Base-by-base conservation (phyloP, 2,888 invertebrate genomes). In the Serripes groenlandicus region DNA sequence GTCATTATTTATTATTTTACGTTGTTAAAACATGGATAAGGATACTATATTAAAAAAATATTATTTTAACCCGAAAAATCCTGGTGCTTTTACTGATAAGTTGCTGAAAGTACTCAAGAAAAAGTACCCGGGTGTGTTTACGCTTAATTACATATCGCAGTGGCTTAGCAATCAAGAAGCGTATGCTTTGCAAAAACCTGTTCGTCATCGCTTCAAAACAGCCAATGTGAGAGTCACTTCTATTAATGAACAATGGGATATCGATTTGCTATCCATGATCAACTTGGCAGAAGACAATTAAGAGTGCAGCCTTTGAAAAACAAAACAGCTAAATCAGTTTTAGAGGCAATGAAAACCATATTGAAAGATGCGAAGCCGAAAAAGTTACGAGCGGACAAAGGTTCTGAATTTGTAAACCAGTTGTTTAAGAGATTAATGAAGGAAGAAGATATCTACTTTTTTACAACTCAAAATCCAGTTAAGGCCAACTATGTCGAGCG, bases 121-220 rank as follows among this genome's bases (percentile, higher is more conserved):
- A n/a, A 74, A 77, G 60, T 75, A 84, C 68, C 83, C 80, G 4
- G 70, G 77, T 18, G 32, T 72, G 34, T 84, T 84, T 56, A 81
- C 75, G 0, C 30, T 62, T 28, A 21, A 34, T 54, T 73, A 76
- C 56, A 72, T 81, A 9, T 37, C 66, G 70, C 66, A 79, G n/a
- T 81, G 85, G 81, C 49, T 82, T 37, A 78, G 66, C n/a, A 66
- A 79, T 66, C 71, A 82, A 66, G 82, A 82, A 54, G 74, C 76
- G 1, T 82, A 82, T 49, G 72, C 79, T 18, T 42, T 85, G 11
- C 82, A 82, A 37, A 85, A 81, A 58, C 49, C 76, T 21, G 58
- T 62, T 54, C 74, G 75, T 26, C 75, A 77, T 49, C 60, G 42
- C 4, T 83, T 79, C 34, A 79, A 79, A 52, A 76, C 76, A 26